Base-by-base conservation (phyloP, 2,797 vertebrate species). In the Leuciscus waleckii region DNA sequence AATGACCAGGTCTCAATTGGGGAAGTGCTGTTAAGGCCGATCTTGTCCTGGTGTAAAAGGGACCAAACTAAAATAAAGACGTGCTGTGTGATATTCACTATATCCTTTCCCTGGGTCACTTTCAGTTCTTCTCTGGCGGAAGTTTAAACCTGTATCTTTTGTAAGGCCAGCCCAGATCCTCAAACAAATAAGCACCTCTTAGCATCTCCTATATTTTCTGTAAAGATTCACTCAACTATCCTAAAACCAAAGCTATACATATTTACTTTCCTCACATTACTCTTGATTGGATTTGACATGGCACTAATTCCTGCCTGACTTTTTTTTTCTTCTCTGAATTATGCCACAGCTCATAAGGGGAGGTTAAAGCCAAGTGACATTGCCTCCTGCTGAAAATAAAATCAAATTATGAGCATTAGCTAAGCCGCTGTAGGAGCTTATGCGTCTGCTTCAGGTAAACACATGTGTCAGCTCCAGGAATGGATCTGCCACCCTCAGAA, bases 201-300 rank as follows among this genome's bases (percentile, higher is more conserved):
- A 65, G 61, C 19, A 49, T 49, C 21, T 23, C 58, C 21, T 35
- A 1, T 76, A 54, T 83, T 41, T n/a, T 56, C 7, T 58, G 11
- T 41, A 58, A 76, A 77, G 10, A 69, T 54, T 75, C 32, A 43
- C 26, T 81, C 23, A 78, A 73, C 41, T 70, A 41, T 56, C 56
- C 69, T 23, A 35, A 85, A 54, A 87, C 74, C 43, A 77, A 83
- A 83, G 78, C 51, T 58, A 32, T 21, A 8, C 29, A 32, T 49
- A 49, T 75, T 65, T 75, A 43, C 74, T 76, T 81, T 85, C 21
- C 65, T 70, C 78, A 63, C 68, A 81, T 75, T 84, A 74, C 46
- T 81, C 68, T 37, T 88, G 61, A 87, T 82, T 88, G 81, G 61
- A 88, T 84, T 71, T 90, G 85, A 86, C 51, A 51, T 70, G 56